A percentile compares a stretch with the other conserved stretches of the same genome.
Conservation (phyloP, 2,113 vertebrate species). For the Rafetus swinhoei region DNA sequence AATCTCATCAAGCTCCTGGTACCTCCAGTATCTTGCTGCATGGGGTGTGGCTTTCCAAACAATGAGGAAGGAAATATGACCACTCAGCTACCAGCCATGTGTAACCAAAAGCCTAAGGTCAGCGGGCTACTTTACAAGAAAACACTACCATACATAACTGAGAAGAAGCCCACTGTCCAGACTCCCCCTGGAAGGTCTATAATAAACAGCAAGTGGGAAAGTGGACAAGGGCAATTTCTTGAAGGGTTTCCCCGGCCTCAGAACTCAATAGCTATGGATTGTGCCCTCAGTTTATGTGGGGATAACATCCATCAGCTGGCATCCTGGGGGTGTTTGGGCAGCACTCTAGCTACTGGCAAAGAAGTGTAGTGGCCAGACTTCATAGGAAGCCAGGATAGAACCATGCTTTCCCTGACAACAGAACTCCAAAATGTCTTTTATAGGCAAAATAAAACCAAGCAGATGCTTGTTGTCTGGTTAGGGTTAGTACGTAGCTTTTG, state of each 20-base stretch:
- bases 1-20: neutral
- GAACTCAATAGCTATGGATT: neutral
- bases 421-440: neutral
- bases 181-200: accelerated
- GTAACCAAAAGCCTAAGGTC: accelerated
- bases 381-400: too few relatives aligned
- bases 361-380: neutral
- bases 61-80: accelerated
- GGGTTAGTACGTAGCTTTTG: neutral
- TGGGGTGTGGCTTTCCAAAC: neutral
- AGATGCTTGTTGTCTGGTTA: neutral
- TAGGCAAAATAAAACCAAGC: neutral
- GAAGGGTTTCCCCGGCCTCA: neutral
- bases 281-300: neutral
- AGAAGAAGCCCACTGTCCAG: neutral
- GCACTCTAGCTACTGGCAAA: neutral
- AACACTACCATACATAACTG: accelerated
- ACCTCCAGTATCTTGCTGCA: neutral
- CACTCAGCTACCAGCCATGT: accelerated
- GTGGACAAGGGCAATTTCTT: neutral
- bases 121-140: neutral
- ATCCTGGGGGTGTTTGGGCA: neutral
- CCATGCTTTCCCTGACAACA: too few relatives aligned
- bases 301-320: neutral
- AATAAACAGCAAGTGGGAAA: accelerated